Conservation (phyloP, 2,797 vertebrate genomes). For the Argya squamiceps region DNA sequence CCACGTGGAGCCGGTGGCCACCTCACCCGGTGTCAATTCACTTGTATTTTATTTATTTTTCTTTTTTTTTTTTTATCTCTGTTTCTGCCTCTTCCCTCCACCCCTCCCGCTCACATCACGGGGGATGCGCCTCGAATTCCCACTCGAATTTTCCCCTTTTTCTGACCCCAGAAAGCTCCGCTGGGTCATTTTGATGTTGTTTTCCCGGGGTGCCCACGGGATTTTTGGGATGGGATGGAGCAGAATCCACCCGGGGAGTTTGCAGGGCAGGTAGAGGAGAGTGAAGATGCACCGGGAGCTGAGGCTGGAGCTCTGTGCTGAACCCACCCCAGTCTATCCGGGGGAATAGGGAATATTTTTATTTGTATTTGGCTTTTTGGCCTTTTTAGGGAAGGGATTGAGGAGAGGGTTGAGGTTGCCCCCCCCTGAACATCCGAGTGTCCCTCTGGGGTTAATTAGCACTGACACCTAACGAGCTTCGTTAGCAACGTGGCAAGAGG, state of each 20-base stretch:
- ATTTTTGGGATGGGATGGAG: neutral
- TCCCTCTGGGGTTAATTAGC: neutral
- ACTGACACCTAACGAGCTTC: neutral
- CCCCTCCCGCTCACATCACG: fast-evolving
- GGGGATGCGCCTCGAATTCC: neutral
- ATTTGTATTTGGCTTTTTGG: neutral
- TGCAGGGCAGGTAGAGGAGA: fast-evolving
- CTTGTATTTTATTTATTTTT: neutral
- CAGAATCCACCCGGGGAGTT: fast-evolving
- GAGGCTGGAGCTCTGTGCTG: fast-evolving
- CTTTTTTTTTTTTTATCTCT: fast-evolving
- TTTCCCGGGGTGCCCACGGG: fast-evolving
- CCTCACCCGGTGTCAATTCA: fast-evolving
- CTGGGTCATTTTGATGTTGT: fast-evolving
- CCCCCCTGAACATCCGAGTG: fast-evolving
- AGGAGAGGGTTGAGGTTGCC: fast-evolving
- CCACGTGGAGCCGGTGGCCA: neutral
- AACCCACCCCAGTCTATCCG: neutral
- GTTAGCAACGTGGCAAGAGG: neutral
- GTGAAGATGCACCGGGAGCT: fast-evolving
- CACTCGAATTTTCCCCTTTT: neutral
- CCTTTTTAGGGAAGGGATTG: neutral
- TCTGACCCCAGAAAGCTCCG: fast-evolving
- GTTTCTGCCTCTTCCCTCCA: fast-evolving
- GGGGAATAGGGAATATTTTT: fast-evolving